Conservation (phyloP, 2,113 vertebrate species). For the Larimichthys crocea region DNA sequence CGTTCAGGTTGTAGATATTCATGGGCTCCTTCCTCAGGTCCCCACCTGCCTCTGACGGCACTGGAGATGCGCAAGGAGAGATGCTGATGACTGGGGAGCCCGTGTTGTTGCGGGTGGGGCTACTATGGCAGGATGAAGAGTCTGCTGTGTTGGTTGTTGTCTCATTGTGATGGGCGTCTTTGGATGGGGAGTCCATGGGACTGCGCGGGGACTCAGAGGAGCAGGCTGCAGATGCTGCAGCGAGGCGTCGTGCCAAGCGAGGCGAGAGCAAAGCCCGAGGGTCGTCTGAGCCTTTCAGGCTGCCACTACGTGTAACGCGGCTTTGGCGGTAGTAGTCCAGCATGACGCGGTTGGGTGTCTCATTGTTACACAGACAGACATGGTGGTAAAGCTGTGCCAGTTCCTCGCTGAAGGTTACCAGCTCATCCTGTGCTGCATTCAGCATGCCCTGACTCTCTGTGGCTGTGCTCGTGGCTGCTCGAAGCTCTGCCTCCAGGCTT, state of each 20-base stretch:
- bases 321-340: slow-evolving; percentile 98
- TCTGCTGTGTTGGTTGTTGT: slow-evolving; percentile 56
- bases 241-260: slow-evolving; percentile 90
- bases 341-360: slow-evolving; percentile 98
- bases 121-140: slow-evolving; percentile 73
- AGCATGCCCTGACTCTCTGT: slow-evolving; percentile 93
- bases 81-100: slow-evolving; percentile 87
- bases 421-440: slow-evolving; percentile 94
- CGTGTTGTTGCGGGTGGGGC: slow-evolving; percentile 86
- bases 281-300: slow-evolving; percentile 93
- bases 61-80: slow-evolving; percentile 89
- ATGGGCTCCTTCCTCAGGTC: slow-evolving; percentile 97
- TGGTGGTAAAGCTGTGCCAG: slow-evolving; percentile 99
- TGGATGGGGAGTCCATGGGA: slow-evolving; percentile 87
- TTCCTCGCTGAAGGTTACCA: slow-evolving; percentile 97
- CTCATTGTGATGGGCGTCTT: slow-evolving; percentile 65
- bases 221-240: slow-evolving; percentile 79
- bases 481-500: slow-evolving; percentile 91
- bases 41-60: slow-evolving; percentile 86
- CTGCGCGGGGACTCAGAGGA: slow-evolving; percentile 84
- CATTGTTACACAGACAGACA: slow-evolving; percentile 97
- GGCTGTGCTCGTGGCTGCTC: slow-evolving; percentile 85
- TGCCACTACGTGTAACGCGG: slow-evolving; percentile 91
- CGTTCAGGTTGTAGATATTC: slow-evolving; percentile 99
- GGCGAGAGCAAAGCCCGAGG: slow-evolving; percentile 93